phyloP scores from a whole-genome alignment of 2,888 invertebrate genomes.

The Belgica antarctica region DNA sequence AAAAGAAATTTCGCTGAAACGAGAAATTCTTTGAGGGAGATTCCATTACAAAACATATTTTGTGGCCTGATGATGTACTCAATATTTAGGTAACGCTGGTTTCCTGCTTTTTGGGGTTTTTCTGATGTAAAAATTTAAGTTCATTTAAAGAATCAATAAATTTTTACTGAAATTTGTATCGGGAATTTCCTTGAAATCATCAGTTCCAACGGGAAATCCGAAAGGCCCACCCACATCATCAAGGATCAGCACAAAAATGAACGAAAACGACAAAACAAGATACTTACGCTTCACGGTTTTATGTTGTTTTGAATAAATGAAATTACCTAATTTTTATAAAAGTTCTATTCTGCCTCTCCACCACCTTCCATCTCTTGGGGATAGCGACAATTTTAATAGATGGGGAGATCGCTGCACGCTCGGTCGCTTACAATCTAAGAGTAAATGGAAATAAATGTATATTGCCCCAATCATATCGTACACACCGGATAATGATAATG shows the following conservation, averaged over 20 bases:
- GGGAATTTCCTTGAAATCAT: no score
- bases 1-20: not conserved
- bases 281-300: constrained; percentile 2
- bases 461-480: not conserved
- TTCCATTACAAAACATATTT: not conserved
- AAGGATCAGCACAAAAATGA: not conserved
- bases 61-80: not conserved
- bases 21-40: not conserved
- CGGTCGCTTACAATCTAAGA: not conserved
- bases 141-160: no score
- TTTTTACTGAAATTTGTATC: no score
- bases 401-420: not conserved
- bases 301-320: constrained; percentile 20
- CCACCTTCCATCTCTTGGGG: not conserved
- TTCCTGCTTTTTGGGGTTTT: no score
- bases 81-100: no score
- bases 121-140: no score
- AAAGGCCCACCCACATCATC: constrained; percentile 10
- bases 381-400: not conserved
- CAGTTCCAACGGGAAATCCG: no score
- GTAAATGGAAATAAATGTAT: constrained; percentile 21
- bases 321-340: constrained; percentile 22
- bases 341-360: not conserved
- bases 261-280: constrained; percentile 10
- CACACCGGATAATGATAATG: no score